Evolutionary conservation across 2,888 invertebrate genomes (phyloP), one percentile per base, ranked within the genome.

Genomic region (Ormyrus thymus): DNA sequence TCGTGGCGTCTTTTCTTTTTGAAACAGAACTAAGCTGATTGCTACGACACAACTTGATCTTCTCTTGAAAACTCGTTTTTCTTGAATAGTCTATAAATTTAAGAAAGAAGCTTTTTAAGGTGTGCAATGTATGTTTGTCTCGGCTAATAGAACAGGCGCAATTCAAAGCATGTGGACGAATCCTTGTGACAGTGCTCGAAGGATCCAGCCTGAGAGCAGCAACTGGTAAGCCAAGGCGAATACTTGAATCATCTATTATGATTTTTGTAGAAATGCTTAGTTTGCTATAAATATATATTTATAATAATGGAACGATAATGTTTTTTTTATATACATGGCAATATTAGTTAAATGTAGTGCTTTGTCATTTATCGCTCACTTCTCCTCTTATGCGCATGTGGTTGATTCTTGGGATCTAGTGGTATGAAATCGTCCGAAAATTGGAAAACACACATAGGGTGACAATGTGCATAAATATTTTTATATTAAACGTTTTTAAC

Each of bases 161-260:
- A 87, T 91, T 92, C 90, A 92, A 91, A 88, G 92, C 92, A 81
- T 91, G 91, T 83, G 93, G 93, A 82, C 91, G 93, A 82, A 91
- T 93, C 75, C 91, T 93, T 82, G 93, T 90, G 82, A 90, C 90
- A 62, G 90, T 90, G 61, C 85, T 89, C 71, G 88, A 89, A 84
- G 90, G 89, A 82, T 85, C 86, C 86, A 87, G 85, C 83, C 83
- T 90, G 79, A 89, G 86, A 84, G 82, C 86, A 68, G 81, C 85
- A 78, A 86, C 85, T 77, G 90, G 90, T 90, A 89, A 90, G 89
- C 82, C 7, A 64, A 29, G 29, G 50, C 11, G 51, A 46, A 46
- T 7, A n/a, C 58, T 64, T 55, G 5, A 66, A 65, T 15, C n/a
- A 11, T 50, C 6, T 45, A 50, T 48, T 10, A 5, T 61, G 64